Percentiles rank a stretch among this genome's conserved stretches.
phyloP scores from a whole-genome alignment of 2,888 invertebrate species.

The Hydrotaea cyrtoneurina region DNA sequence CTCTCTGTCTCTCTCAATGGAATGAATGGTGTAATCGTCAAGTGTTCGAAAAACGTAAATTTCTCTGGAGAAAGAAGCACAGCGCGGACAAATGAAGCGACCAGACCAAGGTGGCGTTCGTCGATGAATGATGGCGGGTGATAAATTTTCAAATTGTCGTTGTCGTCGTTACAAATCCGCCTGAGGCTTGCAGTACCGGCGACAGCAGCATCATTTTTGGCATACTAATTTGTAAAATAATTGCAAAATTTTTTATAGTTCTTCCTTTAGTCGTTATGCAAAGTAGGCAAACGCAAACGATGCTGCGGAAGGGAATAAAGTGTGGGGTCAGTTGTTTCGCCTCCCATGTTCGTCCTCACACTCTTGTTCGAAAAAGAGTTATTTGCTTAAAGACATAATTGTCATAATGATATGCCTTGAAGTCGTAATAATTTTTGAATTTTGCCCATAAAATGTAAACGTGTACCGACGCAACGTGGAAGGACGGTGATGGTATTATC shows the following conservation, averaged over 20 bases:
- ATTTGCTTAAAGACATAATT: conserved; percentile 34
- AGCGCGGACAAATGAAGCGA: neutral
- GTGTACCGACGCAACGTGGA: neutral
- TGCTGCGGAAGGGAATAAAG: conserved; percentile 4
- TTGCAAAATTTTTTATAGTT: conserved; percentile 44
- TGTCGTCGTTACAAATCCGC: conserved; percentile 22
- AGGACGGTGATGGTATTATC: conserved; percentile 13
- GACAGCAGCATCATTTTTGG: conserved; percentile 39
- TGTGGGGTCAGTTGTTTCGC: neutral
- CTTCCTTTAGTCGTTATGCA: conserved; percentile 38
- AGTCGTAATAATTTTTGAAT: conserved; percentile 46
- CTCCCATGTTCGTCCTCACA: too few relatives aligned
- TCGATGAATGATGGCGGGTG: neutral
- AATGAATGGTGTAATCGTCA: neutral
- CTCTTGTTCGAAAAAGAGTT: neutral
- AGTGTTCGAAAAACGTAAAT: neutral
- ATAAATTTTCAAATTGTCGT: conserved; percentile 45
- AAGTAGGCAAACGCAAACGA: neutral
- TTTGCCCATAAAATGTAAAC: conserved; percentile 24
- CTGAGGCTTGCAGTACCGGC: conserved; percentile 34
- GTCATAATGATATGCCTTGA: conserved; percentile 41
- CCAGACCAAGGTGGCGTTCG: neutral
- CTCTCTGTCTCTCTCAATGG: neutral
- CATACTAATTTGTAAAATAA: conserved; percentile 60
- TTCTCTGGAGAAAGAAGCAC: neutral